Conservation (phyloP, 2,797 vertebrate genomes). For the Potorous gilbertii region DNA sequence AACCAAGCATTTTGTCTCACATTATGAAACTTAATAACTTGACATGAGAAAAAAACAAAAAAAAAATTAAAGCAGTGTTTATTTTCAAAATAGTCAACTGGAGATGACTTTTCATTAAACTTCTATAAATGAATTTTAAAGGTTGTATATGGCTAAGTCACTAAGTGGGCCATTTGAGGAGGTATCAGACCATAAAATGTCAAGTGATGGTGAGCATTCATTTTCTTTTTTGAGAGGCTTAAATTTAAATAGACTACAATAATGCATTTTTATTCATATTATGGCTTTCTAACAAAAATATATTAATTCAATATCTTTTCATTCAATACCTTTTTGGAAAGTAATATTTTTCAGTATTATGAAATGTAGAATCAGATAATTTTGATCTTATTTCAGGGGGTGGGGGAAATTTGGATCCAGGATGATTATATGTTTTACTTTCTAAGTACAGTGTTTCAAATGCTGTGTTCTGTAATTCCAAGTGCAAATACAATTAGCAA, state of each 20-base stretch:
- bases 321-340: constrained; percentile 42
- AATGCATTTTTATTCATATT: background rate
- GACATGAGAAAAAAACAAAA: background rate
- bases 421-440: constrained; percentile 44
- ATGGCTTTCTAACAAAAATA: constrained; percentile 11
- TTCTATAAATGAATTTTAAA: constrained; percentile 1
- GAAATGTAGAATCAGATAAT: constrained; percentile 53
- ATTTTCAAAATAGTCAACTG: constrained; percentile 22
- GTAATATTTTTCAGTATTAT: constrained; percentile 42
- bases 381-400: constrained; percentile 63
- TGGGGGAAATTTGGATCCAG: constrained; percentile 55
- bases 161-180: constrained; percentile 36
- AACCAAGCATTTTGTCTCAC: background rate
- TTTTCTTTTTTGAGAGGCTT: constrained; percentile 18
- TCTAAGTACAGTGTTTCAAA: constrained; percentile 67
- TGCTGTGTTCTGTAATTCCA: constrained; percentile 61
- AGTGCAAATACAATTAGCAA: constrained; percentile 68
- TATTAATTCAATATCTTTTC: constrained; percentile 15
- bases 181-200: constrained; percentile 28
- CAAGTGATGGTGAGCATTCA: constrained; percentile 21
- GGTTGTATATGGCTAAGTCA: background rate
- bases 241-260: constrained; percentile 33
- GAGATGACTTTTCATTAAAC: constrained; percentile 15
- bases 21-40: constrained; percentile 26
- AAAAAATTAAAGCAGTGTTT: background rate